Evolutionary conservation across 2,888 invertebrate species (phyloP), one percentile per base, ranked within the genome.

Genomic region (Fabriciana adippe): DNA sequence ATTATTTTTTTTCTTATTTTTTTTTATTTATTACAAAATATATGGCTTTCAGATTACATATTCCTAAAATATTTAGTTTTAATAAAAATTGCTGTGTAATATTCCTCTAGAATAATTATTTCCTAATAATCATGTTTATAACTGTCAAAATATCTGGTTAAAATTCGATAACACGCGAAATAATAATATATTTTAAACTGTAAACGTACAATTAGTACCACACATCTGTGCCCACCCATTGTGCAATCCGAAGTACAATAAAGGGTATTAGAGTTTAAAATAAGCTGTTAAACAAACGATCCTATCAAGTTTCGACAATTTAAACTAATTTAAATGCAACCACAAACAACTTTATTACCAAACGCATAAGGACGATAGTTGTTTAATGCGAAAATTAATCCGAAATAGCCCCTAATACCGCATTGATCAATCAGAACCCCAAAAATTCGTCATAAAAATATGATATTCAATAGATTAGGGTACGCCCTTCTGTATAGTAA

Each of bases 391-490:
- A 54, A 35, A 15, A 2, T 67, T 59, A 55, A 14, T 55, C 68
- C 50, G 45, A 50, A 50, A 47, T 16, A 56, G 47, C 50, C 68
- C 70, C 68, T 64, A 62, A 70, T 68, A 72, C 64, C 74, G 79
- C 77, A 78, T 75, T 76, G 76, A 77, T 78, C 76, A 79, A 79
- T 78, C 74, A 75, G 73, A 71, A 66, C 72, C 77, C 72, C 75
- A 70, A 70, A 74, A 75, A 69, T 72, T 74, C 75, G 72, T 81
- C 80, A 81, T 81, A 82, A 81, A 81, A 81, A 82, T 81, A 80
- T 82, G 80, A 82, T 77, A 77, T 79, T 78, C 73, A 76, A 81
- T 79, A 78, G 75, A 74, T 75, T 75, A 67, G 73, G 78, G 78
- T 63, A 57, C 69, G 71, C 69, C 73, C 71, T 66, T 54, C 51